Base-by-base conservation (phyloP, 1,140 invertebrate genomes). In the Acyrthosiphon pisum region DNA sequence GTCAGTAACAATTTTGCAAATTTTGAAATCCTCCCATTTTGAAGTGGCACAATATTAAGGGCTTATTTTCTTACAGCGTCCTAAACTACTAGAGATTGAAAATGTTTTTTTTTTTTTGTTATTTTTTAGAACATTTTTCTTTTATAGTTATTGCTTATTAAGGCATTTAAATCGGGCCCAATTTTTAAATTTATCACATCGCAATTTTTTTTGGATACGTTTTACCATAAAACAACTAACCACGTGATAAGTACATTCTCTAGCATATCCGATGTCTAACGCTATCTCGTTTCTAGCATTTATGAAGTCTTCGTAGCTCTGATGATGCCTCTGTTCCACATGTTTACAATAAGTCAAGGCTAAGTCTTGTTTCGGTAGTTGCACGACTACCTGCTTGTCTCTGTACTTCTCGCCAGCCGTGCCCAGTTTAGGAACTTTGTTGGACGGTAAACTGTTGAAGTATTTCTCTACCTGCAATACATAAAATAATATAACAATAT, bases 361-460 rank as follows among this genome's bases (percentile, higher is more conserved):
- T 76, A 99, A 96, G 95, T 99, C 99, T 96, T 99, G 99, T 95
- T 98, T 98, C 30, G 99, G 99, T 94, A 99, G 96, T 95, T 99
- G 99, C 90, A 96, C 96, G 92, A 98, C 97, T 94, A 99, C 95
- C 95, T 99, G 98, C 94, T 97, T 96, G 94, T 98, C 96, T 94
- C 98, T 95, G 95, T 97, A 96, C 95, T 97, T 96, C 95, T 98
- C 97, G 50, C 98, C 98, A 84, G 97, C 95, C 44, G 97, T 97
- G 84, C 97, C 97, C 92, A 97, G 95, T 94, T 96, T 96, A 35
- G 98, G 98, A 91, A 98, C 97, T 95, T 97, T 97, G 94, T 97
- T 96, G 94, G 97, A 95, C 41, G 97, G 97, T 94, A 98, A 95
- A 95, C 96, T 96, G 91, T 96, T 96, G 95, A 98, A 98, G 95